Evolutionary conservation across 2,113 vertebrate species (phyloP).

Genomic region (Arvicanthis niloticus): DNA sequence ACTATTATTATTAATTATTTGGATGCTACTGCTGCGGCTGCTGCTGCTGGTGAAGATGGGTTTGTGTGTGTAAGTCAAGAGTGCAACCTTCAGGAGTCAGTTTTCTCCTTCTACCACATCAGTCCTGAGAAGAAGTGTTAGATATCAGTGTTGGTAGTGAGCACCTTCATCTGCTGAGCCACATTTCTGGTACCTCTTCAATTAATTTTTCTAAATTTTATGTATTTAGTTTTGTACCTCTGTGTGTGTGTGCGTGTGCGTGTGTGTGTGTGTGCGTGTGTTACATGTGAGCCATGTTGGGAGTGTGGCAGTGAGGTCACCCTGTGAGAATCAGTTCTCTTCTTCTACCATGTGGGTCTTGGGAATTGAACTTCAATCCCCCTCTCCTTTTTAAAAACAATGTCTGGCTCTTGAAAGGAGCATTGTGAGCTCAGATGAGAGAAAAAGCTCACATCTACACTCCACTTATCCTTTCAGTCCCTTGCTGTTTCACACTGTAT

Average conservation of each 20-base stretch:
- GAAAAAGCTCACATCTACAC: too few relatives aligned
- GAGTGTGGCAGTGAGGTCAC: background rate
- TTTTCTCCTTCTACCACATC: background rate
- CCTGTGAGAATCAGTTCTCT: background rate
- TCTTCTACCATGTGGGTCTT: background rate
- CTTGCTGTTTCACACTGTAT: background rate
- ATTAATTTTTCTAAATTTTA: background rate
- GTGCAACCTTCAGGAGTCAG: background rate
- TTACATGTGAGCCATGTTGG: background rate
- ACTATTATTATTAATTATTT: background rate
- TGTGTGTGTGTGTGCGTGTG: background rate
- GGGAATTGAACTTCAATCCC: background rate
- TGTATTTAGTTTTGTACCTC: background rate
- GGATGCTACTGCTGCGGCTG: background rate
- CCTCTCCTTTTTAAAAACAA: background rate
- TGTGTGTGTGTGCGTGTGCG: background rate
- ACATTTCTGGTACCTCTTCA: background rate
- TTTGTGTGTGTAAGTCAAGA: background rate
- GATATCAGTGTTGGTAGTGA: background rate
- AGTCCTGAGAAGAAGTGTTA: background rate
- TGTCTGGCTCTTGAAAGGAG: background rate
- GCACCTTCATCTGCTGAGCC: background rate
- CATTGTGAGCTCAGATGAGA: too few relatives aligned
- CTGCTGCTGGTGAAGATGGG: rapidly evolving
- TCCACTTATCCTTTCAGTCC: background rate